phyloP scores from a whole-genome alignment of 2,113 vertebrate species.

The Chloropsis hardwickii region DNA sequence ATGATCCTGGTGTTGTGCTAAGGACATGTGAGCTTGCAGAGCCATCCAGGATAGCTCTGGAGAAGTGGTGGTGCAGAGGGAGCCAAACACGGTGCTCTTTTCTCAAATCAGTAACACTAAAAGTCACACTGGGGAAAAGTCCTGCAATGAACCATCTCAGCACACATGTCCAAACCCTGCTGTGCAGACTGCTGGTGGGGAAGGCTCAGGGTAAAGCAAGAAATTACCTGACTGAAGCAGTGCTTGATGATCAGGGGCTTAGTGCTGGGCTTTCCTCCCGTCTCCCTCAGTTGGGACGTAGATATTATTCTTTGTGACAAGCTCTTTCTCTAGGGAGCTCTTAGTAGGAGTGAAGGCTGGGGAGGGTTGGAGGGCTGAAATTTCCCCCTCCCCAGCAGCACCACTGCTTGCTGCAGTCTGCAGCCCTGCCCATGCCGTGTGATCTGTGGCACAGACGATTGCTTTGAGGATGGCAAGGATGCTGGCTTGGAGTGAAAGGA shows the following conservation, averaged over 20 bases:
- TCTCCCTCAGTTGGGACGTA: not conserved
- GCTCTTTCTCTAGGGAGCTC: not conserved
- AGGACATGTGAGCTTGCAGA: not conserved
- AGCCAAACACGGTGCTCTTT: rapidly evolving
- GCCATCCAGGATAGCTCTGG: not conserved
- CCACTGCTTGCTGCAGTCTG: not conserved
- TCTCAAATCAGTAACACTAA: not conserved
- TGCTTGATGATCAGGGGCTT: not conserved
- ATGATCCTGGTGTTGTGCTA: not conserved
- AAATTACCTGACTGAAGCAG: not conserved
- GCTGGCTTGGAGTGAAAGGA: not conserved
- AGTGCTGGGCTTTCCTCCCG: not conserved
- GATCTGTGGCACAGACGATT: not conserved
- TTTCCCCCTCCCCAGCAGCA: not conserved
- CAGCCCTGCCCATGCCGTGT: not conserved
- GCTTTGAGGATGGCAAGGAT: not conserved
- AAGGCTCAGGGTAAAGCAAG: not conserved
- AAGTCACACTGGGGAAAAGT: not conserved
- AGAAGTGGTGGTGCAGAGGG: not conserved
- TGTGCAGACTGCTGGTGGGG: not conserved
- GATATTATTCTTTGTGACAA: not conserved
- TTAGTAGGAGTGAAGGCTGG: not conserved
- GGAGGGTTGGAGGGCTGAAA: not conserved
- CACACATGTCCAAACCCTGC: not conserved
- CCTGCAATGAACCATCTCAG: not conserved